Evolutionary conservation across 2,888 invertebrate genomes (phyloP).

Genomic region (Alcis repandata): DNA sequence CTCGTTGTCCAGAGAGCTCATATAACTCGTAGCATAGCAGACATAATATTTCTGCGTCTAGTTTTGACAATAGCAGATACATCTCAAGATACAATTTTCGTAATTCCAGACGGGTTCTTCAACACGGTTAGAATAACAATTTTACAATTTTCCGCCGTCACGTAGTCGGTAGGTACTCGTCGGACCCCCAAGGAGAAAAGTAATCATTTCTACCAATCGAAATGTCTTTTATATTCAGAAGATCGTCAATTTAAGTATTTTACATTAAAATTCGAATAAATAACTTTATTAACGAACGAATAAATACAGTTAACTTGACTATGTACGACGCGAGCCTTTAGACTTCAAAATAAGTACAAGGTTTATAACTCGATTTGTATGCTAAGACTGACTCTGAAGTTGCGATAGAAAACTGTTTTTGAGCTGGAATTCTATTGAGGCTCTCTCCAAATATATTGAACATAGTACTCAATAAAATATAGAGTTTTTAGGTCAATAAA

Average conservation of each 20-base stretch:
- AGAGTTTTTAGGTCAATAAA: too few species aligned
- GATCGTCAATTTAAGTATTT: constrained; percentile 74
- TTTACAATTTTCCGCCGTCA: constrained; percentile 81
- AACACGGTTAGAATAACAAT: constrained; percentile 83
- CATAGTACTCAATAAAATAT: background rate
- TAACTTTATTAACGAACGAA: constrained; percentile 36
- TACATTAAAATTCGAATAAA: constrained; percentile 60
- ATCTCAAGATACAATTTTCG: constrained; percentile 81
- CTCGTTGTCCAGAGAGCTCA: background rate
- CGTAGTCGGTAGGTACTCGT: constrained; percentile 77
- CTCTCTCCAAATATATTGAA: constrained; percentile 5
- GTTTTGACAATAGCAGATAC: constrained; percentile 67
- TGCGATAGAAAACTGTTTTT: constrained; percentile 10
- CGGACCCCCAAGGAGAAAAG: constrained; percentile 75
- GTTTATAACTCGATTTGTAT: constrained; percentile 44
- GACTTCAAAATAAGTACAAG: constrained; percentile 26
- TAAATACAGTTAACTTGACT: constrained; percentile 42
- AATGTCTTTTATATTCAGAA: constrained; percentile 77
- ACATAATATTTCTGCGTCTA: constrained; percentile 40
- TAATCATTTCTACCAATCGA: constrained; percentile 82
- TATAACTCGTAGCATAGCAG: background rate
- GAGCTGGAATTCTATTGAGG: constrained; percentile 14
- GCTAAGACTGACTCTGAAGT: constrained; percentile 9
- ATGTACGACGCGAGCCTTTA: background rate
- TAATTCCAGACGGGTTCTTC: constrained; percentile 77